Conservation (phyloP, 2,888 invertebrate genomes). For the Endotricha flammealis region DNA sequence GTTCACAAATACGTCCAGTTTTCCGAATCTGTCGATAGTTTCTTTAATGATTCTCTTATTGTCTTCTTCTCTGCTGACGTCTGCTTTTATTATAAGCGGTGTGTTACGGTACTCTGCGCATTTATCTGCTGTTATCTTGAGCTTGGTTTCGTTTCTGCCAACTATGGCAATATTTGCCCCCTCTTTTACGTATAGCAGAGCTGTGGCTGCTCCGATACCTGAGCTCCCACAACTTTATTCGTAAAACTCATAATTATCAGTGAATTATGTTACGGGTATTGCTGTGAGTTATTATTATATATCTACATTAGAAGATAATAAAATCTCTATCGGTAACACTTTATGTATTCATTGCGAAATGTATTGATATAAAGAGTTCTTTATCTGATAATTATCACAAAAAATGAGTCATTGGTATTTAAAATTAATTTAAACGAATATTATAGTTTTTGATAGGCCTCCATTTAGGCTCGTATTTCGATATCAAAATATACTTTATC, state of each 20-base stretch:
- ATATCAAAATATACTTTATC: no score
- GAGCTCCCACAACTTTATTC: slow-evolving; percentile 36
- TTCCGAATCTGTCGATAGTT: slow-evolving; percentile 29
- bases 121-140: slow-evolving; percentile 21
- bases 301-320: no score
- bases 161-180: slow-evolving; percentile 37
- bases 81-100: slow-evolving; percentile 27
- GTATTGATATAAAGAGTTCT: no score
- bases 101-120: slow-evolving; percentile 16
- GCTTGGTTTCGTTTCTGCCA: slow-evolving; percentile 33
- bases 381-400: no score
- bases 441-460: no score
- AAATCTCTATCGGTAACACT: no score
- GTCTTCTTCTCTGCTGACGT: slow-evolving; percentile 29
- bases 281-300: no score
- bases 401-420: no score
- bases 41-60: slow-evolving; percentile 23
- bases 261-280: no score
- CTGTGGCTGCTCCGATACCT: slow-evolving; percentile 44
- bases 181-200: slow-evolving; percentile 35
- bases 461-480: no score
- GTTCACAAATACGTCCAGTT: slow-evolving; percentile 34
- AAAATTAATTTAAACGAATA: no score
- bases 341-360: no score
- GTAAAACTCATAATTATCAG: slow-evolving; percentile 28